Evolutionary conservation across 2,797 vertebrate species (phyloP), one percentile per base, ranked within the genome.

Genomic region (Scolopax rusticola): DNA sequence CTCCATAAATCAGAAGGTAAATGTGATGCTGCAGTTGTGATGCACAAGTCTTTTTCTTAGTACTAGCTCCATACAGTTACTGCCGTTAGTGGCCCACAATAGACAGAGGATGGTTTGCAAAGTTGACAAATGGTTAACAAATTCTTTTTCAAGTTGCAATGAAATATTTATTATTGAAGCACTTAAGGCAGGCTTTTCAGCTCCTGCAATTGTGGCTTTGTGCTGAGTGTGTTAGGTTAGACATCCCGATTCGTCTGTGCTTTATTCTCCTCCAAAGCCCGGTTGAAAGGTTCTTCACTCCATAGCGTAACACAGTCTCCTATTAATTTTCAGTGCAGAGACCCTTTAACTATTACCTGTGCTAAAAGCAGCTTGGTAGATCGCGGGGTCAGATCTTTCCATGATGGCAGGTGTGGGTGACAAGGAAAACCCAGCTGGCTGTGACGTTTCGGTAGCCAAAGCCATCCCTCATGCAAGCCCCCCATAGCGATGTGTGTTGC

Each of bases 91-190:
- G 53, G 30, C 45, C 45, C 0, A 1, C 54, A 59, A 21, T 71
- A n/a, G 30, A 47, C 2, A 5, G 41, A 80, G 36, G 24, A 40
- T 48, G 41, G 12, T 64, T 93, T 91, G 51, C 32, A 30, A 64
- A 70, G 83, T 95, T 97, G 94, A 96, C 94, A 95, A 93, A 30
- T 67, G 64, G 83, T 96, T 97, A 95, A 96, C 95, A 95, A 93
- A 94, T 84, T 74, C 11, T 89, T 90, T 87, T 83, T 83, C 68
- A 81, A 87, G 78, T 71, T 7, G 9, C 68, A 81, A 75, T 95
- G 63, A 95, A 95, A 78, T 96, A 89, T 95, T 95, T 93, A 92
- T 95, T 92, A 53, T 64, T 65, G 40, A 68, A 95, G 84, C 93
- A 92, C 94, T 97, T 93, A 95, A 84, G 41, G 70, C 75, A 82